Percentiles rank a stretch among this genome's conserved stretches.
phyloP scores from a whole-genome alignment of 2,113 vertebrate species.

The Oenanthe melanoleuca region DNA sequence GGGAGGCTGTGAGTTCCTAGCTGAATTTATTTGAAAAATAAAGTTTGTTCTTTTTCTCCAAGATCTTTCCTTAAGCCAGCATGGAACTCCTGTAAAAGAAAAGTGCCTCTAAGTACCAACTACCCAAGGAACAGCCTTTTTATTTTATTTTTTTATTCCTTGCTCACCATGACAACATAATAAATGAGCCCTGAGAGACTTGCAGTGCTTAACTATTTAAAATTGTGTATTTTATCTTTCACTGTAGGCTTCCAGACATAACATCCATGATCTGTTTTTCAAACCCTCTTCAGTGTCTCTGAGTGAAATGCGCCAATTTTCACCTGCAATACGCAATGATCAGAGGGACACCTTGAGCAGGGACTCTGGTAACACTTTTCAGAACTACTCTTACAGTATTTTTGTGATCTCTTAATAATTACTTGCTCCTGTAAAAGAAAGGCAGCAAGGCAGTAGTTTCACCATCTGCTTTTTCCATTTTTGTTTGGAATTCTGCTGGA shows the following conservation, averaged over 20 bases:
- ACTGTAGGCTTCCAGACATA: constrained; percentile 54
- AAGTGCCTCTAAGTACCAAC: constrained; percentile 74
- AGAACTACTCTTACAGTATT: constrained; percentile 12
- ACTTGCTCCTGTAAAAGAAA: constrained; percentile 57
- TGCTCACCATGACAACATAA: constrained; percentile 75
- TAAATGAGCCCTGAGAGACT: constrained; percentile 70
- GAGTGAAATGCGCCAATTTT: constrained; percentile 58
- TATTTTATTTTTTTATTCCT: constrained; percentile 72
- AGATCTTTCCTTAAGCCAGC: constrained; percentile 75
- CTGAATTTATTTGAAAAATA: constrained; percentile 76
- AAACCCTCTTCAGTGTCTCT: constrained; percentile 52
- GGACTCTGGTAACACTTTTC: constrained; percentile 27
- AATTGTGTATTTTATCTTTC: constrained; percentile 67
- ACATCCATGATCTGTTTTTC: constrained; percentile 45
- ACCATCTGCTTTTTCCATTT: constrained; percentile 77
- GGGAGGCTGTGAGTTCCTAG: constrained; percentile 61
- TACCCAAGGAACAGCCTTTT: constrained; percentile 69
- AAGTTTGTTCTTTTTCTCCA: constrained; percentile 58
- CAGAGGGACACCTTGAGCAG: constrained; percentile 24
- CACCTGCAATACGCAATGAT: constrained; percentile 32
- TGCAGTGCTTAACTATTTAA: constrained; percentile 58
- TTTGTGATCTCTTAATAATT: constrained; percentile 70
- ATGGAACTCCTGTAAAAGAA: constrained; percentile 75
- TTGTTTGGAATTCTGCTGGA: constrained; percentile 70
- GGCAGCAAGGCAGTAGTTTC: constrained; percentile 49